A percentile compares a stretch with the other conserved stretches of the same genome.
Conservation (phyloP, 2,888 invertebrate genomes). For the Drosophila meridionalis region DNA sequence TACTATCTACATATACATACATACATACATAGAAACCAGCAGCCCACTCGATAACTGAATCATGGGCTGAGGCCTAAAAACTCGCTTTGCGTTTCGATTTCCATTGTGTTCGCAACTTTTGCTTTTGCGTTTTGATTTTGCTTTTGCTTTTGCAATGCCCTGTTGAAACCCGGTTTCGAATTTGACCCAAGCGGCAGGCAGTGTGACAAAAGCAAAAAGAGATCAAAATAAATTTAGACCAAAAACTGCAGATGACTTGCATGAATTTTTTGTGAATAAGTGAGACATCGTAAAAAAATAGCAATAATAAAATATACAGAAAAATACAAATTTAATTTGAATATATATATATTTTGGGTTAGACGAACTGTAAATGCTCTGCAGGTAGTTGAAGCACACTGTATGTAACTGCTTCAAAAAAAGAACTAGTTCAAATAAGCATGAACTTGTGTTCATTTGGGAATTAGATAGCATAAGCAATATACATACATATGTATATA, state of each 20-base stretch:
- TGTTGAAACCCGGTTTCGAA: constrained; percentile 58
- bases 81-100: constrained; percentile 45
- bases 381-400: not conserved
- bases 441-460: not conserved
- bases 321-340: not conserved
- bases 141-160: constrained; percentile 58
- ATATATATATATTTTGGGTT: not conserved
- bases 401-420: not conserved
- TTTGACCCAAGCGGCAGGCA: constrained; percentile 43
- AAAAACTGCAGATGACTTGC: constrained; percentile 69
- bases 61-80: constrained; percentile 28
- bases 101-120: constrained; percentile 46
- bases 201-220: constrained; percentile 40
- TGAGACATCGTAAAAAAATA: constrained; percentile 48
- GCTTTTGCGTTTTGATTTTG: constrained; percentile 5
- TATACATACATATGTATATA: not conserved
- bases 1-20: not conserved
- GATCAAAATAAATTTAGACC: constrained; percentile 59
- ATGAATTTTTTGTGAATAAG: constrained; percentile 50
- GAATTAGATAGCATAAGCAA: not conserved
- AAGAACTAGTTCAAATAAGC: not conserved
- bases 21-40: not conserved
- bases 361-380: constrained; percentile 1
- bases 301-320: constrained; percentile 11
- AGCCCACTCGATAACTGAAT: constrained; percentile 9